Percentiles rank a stretch among this genome's conserved stretches.
phyloP scores from a whole-genome alignment of 2,113 vertebrate genomes.

The Rutilus rutilus region DNA sequence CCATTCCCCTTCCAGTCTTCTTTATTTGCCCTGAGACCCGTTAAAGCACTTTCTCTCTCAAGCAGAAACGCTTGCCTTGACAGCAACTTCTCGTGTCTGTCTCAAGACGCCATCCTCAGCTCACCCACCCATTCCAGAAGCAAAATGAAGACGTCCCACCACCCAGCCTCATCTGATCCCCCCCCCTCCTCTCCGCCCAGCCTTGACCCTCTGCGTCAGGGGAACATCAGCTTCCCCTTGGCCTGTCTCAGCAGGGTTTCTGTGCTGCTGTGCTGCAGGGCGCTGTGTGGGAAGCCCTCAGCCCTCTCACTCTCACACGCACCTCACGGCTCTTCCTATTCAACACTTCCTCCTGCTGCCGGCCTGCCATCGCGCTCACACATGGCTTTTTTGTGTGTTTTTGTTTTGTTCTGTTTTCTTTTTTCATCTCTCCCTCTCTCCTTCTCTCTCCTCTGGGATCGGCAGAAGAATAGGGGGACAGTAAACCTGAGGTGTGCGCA shows the following conservation, averaged over 20 bases:
- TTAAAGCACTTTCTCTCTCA: background rate
- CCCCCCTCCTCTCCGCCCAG: conserved; percentile 47
- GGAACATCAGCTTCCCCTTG: conserved; percentile 77
- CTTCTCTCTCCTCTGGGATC: conserved; percentile 49
- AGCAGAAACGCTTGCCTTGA: background rate
- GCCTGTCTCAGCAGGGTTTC: conserved; percentile 69
- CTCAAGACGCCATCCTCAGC: background rate
- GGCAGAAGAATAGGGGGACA: conserved; percentile 56
- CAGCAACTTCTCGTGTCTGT: background rate
- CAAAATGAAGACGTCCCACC: background rate
- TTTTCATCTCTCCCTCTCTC: conserved; percentile 34
- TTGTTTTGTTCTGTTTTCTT: conserved; percentile 42
- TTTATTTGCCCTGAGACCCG: background rate
- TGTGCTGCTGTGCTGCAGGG: conserved; percentile 58
- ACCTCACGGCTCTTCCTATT: conserved; percentile 72
- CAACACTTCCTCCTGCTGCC: conserved; percentile 68
- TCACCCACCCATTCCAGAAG: background rate
- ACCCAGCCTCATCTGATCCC: background rate
- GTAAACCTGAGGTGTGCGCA: conserved; percentile 46
- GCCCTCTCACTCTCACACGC: conserved; percentile 77
- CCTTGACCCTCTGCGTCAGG: conserved; percentile 77
- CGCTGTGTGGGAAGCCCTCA: conserved; percentile 77
- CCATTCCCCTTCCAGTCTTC: background rate
- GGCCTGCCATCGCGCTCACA: conserved; percentile 41
- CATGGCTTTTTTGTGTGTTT: conserved; percentile 49